Evolutionary conservation across 2,888 invertebrate species (phyloP).

Genomic region (Apodemia hepburni): DNA sequence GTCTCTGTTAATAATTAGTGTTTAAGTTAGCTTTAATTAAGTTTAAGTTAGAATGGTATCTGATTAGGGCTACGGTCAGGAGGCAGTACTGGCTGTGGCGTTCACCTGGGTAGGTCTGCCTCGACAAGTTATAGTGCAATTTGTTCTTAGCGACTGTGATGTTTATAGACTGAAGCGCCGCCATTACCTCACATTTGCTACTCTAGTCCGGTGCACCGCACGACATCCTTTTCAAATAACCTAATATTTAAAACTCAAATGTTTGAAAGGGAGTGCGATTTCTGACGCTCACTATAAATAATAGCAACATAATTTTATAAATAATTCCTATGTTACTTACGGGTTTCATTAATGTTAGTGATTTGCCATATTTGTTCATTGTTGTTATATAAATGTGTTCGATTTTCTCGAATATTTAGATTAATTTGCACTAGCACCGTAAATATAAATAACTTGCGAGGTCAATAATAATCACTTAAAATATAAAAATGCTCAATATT

Average conservation of each 20-base stretch:
- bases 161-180: slow-evolving; percentile 83
- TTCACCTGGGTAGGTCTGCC: slow-evolving; percentile 49
- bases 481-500: slow-evolving; percentile 64
- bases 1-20: slow-evolving; percentile 71
- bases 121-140: slow-evolving; percentile 76
- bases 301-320: slow-evolving; percentile 13
- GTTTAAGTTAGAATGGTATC: slow-evolving; percentile 58
- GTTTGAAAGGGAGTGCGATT: slow-evolving; percentile 42
- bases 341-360: slow-evolving; percentile 58
- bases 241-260: slow-evolving; percentile 16
- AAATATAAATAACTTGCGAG: slow-evolving; percentile 36
- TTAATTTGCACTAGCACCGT: slow-evolving; percentile 68
- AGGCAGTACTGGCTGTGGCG: slow-evolving; percentile 47
- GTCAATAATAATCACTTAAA: slow-evolving; percentile 53
- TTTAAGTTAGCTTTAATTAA: slow-evolving; percentile 75
- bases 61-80: slow-evolving; percentile 52
- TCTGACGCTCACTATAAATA: slow-evolving; percentile 49
- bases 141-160: slow-evolving; percentile 84
- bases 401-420: slow-evolving; percentile 46
- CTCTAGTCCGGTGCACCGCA: slow-evolving; percentile 72
- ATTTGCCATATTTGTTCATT: slow-evolving; percentile 72
- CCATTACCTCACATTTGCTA: slow-evolving; percentile 78
- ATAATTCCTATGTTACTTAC: slow-evolving; percentile 39
- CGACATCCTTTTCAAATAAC: slow-evolving; percentile 28
- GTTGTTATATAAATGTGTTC: slow-evolving; percentile 60